Evolutionary conservation across 2,888 invertebrate genomes (phyloP), one percentile per base, ranked within the genome.

Genomic region (Idaea dimidiata): DNA sequence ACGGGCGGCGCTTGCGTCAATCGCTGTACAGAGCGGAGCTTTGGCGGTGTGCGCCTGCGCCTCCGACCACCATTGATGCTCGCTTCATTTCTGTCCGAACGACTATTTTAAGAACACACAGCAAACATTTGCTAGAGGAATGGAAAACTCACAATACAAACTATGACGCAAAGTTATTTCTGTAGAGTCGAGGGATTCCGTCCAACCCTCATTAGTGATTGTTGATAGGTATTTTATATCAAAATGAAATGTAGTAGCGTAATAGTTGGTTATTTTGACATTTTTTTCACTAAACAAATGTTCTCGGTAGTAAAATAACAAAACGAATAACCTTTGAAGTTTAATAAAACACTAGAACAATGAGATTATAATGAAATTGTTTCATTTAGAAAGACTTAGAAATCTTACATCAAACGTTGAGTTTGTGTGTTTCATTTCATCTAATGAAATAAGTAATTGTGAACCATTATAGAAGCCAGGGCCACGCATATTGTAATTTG

Each of bases 1-100:
- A 85, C 82, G 87, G 86, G 84, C 82, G 87, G 77, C 65, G 82
- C 85, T 88, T 88, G 88, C 91, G 91, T 90, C 91, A 89, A 89
- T 87, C 85, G 84, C 77, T 79, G 81, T 78, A 78, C 78, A 80
- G 78, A 72, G 71, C 71, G 68, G 74, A 43, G 43, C 77, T 75
- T 73, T 75, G 75, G 70, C 76, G 75, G 62, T 60, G 63, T 63
- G 59, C 64, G 56, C 56, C 56, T 17, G 18, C 56, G 56, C 17
- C 18, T 16, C 17, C 18, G 6, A 17, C 56, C 56, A 56, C 77
- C 82, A 84, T 84, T 83, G 82, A 83, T 83, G 76, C 77, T 73
- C 76, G 78, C 76, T 43, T 71, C 80, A 80, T 77, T 75, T 77
- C 76, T 79, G 78, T 80, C 77, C 67, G 74, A 71, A 74, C 72